Evolutionary conservation across 2,888 invertebrate genomes (phyloP), one percentile per base, ranked within the genome.

Genomic region (Lottia scabra): DNA sequence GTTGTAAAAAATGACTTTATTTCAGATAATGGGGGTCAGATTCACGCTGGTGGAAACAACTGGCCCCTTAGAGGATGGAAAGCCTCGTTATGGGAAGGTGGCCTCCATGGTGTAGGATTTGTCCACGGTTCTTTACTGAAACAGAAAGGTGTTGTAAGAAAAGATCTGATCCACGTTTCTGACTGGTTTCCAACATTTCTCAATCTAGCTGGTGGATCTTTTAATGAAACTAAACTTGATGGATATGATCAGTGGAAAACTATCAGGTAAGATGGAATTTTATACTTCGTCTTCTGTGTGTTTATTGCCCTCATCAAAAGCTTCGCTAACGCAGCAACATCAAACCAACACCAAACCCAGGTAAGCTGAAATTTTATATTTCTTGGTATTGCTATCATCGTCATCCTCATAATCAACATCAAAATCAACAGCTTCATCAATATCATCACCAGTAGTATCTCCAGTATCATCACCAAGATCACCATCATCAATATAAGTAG

Each of bases 11-110:
- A 19, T 63, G 13, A 16, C 65, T 6, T 74, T 38, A 73, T 69
- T 75, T 26, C 78, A 87, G 98, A 88, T 74, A 88, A 88, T 79
- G 88, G 88, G 2, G 88, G 88, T 16, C 85, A 88, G 76, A 79
- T 88, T 16, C 71, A 72, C 13, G 80, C 75, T 38, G 88, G 88
- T 2, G 88, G 88, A 5, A 88, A 86, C 77, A 88, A 88, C 78
- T 88, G 84, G 83, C 88, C 88, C 0, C 78, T 88, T 16, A 67
- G 88, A 30, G 88, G 88, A 16, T 86, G 85, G 85, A 89, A 89
- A 72, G 83, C 69, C 6, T 86, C 87, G 1, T 75, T 88, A 16
- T 89, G 87, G 87, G 88, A 89, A 68, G 88, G 88, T 27, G 88
- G 88, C 2, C 82, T 87, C 75, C 80, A 80, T 62, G 88, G 87